These are phyloP conservation scores for Tinamus major DNA, from an alignment of 2,797 vertebrate species.

Conservation along the genomic window DNA sequence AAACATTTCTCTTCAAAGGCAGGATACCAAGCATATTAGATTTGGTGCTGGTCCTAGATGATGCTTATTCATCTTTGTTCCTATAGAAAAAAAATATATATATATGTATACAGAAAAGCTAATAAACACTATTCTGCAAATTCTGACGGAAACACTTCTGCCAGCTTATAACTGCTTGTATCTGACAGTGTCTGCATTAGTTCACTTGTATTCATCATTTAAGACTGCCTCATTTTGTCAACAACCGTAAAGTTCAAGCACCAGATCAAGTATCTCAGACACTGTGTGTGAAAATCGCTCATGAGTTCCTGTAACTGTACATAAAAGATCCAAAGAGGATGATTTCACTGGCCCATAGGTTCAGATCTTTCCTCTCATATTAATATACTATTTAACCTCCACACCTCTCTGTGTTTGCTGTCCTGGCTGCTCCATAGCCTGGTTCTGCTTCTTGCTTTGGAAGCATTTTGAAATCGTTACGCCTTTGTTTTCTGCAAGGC, in stretches of 20 bases:
- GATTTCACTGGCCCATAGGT: not conserved
- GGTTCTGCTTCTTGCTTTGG: conserved; percentile 9
- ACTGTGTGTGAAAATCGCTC: fast-evolving
- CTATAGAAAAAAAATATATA: conserved; percentile 24
- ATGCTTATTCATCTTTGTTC: conserved; percentile 27
- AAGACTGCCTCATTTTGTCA: not conserved
- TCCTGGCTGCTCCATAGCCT: not conserved
- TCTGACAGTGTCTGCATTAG: not conserved
- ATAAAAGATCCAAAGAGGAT: not conserved
- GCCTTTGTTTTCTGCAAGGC: conserved; percentile 50
- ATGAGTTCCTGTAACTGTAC: conserved; percentile 10
- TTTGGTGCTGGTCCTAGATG: not conserved
- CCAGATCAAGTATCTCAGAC: not conserved
- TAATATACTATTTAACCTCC: not conserved
- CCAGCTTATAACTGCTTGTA: not conserved
- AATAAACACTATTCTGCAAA: conserved; percentile 7
- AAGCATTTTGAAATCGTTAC: conserved; percentile 42
- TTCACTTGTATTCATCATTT: not conserved
- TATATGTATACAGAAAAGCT: conserved; percentile 14
- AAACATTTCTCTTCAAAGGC: not conserved
- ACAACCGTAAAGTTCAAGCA: conserved; percentile 20
- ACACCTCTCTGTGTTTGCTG: not conserved
- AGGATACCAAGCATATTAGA: not conserved
- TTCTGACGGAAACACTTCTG: conserved; percentile 31
- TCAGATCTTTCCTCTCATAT: not conserved